Evolutionary conservation across 2,113 vertebrate genomes (phyloP).

Genomic region (Sylvietta virens): DNA sequence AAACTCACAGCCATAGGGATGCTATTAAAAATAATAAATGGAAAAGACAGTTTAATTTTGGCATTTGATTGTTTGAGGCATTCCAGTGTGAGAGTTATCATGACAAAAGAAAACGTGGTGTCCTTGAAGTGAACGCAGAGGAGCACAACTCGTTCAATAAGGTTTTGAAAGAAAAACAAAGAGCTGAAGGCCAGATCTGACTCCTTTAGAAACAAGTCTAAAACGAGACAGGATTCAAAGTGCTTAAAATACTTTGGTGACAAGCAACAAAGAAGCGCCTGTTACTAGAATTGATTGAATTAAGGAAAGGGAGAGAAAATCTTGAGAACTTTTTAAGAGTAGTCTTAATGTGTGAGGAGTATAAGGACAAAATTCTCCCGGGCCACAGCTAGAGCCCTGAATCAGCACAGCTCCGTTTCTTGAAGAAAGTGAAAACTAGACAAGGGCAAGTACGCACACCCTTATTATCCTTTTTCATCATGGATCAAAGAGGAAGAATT

Average conservation of each 20-base stretch:
- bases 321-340: not conserved
- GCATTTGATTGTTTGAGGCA: not conserved
- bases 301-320: not conserved
- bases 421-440: slow-evolving; percentile 35
- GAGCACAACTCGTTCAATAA: not conserved
- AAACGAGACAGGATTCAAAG: not conserved
- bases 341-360: not conserved
- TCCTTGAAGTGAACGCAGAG: slow-evolving; percentile 4
- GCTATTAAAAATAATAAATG: not conserved
- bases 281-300: not conserved
- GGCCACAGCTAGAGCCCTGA: not conserved
- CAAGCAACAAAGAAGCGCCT: not conserved
- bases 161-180: slow-evolving; percentile 58
- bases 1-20: not conserved
- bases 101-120: not conserved
- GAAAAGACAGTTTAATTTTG: not conserved
- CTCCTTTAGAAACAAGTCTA: slow-evolving; percentile 27
- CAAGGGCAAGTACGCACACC: not conserved
- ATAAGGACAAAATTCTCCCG: not conserved
- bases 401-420: slow-evolving; percentile 16
- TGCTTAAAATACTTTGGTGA: slow-evolving; percentile 16
- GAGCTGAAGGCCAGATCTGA: slow-evolving; percentile 34
- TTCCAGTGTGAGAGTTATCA: not conserved
- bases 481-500: slow-evolving; percentile 48
- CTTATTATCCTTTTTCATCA: slow-evolving; percentile 20